Base-by-base conservation (phyloP, 1,140 invertebrate species). In the Neodiprion lecontei region DNA sequence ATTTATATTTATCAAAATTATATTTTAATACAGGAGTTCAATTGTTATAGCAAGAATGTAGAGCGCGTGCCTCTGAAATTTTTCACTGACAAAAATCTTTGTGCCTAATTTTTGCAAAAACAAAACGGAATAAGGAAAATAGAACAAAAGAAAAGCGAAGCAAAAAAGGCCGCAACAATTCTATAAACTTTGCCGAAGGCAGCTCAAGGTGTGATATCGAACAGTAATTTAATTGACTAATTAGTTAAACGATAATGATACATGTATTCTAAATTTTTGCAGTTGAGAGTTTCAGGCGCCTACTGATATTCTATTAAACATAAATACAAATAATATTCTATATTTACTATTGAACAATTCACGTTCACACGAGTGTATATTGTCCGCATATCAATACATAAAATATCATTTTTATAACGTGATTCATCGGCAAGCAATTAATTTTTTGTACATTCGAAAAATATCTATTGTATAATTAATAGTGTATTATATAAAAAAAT, bases 11-110 rank as follows among this genome's bases (percentile, higher is more conserved):
- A 69, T 69, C 17, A 69, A 79, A 65, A 72, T 77, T 79, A 79
- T 81, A 82, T 82, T 82, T 82, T 78, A 80, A 79, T 81, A 79
- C 67, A 49, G 65, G 28, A 68, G 14, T 68, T 48, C 17, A n/a
- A 65, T 72, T 72, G 66, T 65, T 70, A 53, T 65, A 47, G 21
- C 61, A 50, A 72, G n/a, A 61, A 17, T 17, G 53, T 61, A 17
- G n/a, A 9, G 11, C n/a, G 53, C 28, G 53, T 9, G 53, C 50
- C 10, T 61, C 8, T 61, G 53, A 61, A 61, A 61, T 61, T 61
- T 61, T 61, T 61, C 53, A 61, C 53, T 9, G 9, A 61, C 9
- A 61, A 61, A 61, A 61, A 61, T 61, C 53, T 12, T 61, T 61
- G 53, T 74, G 73, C 73, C 73, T 74, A 69, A 70, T 67, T 66